Base-by-base conservation (phyloP, 2,113 vertebrate species). In the Gymnarchus niloticus region DNA sequence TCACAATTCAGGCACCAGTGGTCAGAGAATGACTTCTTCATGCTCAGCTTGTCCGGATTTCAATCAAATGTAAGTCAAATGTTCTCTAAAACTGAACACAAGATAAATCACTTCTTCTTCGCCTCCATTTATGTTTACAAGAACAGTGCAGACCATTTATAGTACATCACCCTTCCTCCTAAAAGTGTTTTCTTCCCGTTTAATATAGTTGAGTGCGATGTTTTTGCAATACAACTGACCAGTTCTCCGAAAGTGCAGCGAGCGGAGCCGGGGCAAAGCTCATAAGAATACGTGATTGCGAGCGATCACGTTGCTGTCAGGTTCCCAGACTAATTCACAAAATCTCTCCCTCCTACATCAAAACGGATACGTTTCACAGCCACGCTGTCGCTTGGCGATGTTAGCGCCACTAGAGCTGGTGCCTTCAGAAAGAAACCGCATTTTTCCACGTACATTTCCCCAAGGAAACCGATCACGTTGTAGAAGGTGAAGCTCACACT, bases 51-150 rank as follows among this genome's bases (percentile, higher is more conserved):
- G 80, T 28, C 48, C 9, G 25, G 51, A 54, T 54, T 82, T 82
- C 80, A 82, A 82, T 82, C 23, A 37, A 56, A 54, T 37, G 8
- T 19, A 19, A 78, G 76, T 78, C 41, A 78, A 78, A 78, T 78
- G 80, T 82, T 82, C 77, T 28, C 48, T 56, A 28, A 82, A 82
- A 82, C 80, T 19, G 51, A 82, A 28, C 80, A 82, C 80, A 82
- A 82, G 80, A 82, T 54, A 82, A 56, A 82, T 54, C 33, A 51
- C 80, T 21, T 51, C 80, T 82, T 54, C 51, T 56, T 33, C 49
- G 56, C 25, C 80, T 56, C 80, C 54, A 54, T 82, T 82, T 56
- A 28, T 82, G 80, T 82, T 82, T 82, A 82, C 49, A 82, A 56
- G 80, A 54, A 9, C 80, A 6, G 4, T 54, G 80, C 51, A 14